Base-by-base conservation (phyloP, 2,888 invertebrate species). In the Chymomyza caudatula region DNA sequence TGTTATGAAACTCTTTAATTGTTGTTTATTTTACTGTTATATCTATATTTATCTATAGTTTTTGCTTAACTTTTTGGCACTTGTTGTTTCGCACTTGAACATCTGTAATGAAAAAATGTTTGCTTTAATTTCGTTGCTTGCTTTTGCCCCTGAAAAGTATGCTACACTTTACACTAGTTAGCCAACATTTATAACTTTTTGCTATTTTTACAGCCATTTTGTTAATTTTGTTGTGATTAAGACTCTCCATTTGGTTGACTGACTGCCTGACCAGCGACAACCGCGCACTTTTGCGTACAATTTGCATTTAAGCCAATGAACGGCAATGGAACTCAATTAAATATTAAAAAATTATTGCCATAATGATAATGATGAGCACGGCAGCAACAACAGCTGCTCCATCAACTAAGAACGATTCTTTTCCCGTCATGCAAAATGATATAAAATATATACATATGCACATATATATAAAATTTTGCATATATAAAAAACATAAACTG, bases 231-330 rank as follows among this genome's bases (percentile, higher is more conserved):
- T 37, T 37, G 8, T 37, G 29, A 11, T 11, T 37, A 37, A 37
- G 29, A 37, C 11, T 37, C 25, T 25, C 25, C 13, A 13, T 53
- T 23, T 54, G 15, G 8, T 37, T 54, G 15, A 2, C 15, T 54
- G 15, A 25, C 55, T 13, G 43, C 37, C 37, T 15, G 13, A n/a
- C 6, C 20, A 53, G 20, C 11, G 37, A 69, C 81, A 75, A 87
- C 88, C 86, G 79, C 85, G 76, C 85, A 78, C 79, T 77, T 86
- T 83, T 79, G 81, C 87, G 77, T 63, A 74, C 87, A 80, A 75
- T 78, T 79, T 85, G 76, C 87, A 81, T 87, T 88, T 88, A 86
- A 85, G 77, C 80, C 73, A 70, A 59, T 65, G 62, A 55, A 71
- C 71, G 55, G 74, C 71, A 71, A 67, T 63, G 76, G 78, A 83